Conservation (phyloP, 2,113 vertebrate species). For the Eudyptes chrysolophus region DNA sequence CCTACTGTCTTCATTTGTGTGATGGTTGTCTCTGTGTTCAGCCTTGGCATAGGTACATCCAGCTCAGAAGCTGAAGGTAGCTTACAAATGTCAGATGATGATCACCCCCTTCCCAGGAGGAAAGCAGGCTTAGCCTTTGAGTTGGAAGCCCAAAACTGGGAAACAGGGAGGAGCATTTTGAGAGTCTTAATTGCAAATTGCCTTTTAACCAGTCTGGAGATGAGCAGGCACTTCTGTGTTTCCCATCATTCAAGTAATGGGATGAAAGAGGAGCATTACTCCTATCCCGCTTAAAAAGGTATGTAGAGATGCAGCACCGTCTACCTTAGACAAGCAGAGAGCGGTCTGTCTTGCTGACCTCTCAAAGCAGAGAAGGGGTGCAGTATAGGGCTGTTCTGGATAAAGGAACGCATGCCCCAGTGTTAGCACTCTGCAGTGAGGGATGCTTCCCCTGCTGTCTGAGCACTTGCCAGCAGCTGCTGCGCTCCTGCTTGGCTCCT, state of each 20-base stretch:
- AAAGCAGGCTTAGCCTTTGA: background rate
- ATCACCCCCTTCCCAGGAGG: background rate
- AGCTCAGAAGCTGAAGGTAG: background rate
- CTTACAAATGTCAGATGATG: background rate
- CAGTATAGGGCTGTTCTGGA: background rate
- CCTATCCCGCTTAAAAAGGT: accelerated
- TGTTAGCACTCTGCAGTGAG: background rate
- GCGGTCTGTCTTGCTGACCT: background rate
- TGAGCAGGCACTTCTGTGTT: background rate
- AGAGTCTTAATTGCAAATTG: background rate
- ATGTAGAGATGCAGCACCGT: background rate
- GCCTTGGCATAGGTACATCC: background rate
- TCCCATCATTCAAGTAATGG: background rate
- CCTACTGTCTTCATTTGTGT: conserved; percentile 48
- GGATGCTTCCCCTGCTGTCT: background rate
- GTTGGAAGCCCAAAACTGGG: background rate
- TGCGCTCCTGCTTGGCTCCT: background rate
- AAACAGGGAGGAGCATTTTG: background rate
- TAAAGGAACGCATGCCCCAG: background rate
- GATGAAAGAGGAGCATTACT: background rate
- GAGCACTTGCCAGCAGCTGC: conserved; percentile 23
- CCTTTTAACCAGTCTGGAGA: background rate
- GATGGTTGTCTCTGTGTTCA: background rate
- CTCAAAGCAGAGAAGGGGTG: background rate
- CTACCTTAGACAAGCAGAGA: background rate